A percentile compares a stretch with the other conserved stretches of the same genome.
phyloP scores from a whole-genome alignment of 1,140 invertebrate genomes.

The Paramacrobiotus metropolitanus region DNA sequence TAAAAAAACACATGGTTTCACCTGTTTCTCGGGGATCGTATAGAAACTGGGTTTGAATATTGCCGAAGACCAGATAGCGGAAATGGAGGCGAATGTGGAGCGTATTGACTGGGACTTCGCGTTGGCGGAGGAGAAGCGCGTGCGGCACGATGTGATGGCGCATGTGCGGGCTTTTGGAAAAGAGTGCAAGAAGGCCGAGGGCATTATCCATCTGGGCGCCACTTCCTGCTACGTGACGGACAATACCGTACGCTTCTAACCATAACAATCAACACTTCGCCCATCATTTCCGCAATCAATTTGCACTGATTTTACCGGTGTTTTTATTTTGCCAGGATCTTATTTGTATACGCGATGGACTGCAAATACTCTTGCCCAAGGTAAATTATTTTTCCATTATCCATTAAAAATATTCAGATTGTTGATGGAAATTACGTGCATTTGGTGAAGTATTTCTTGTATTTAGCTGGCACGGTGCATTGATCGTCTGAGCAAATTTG shows the following conservation, averaged over 20 bases:
- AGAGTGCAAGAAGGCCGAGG: slow-evolving; percentile 62
- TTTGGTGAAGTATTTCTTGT: too few relatives aligned
- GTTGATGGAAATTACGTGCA: too few relatives aligned
- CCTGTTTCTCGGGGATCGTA: too few relatives aligned
- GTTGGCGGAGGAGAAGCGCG: slow-evolving; percentile 55
- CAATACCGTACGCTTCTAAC: slow-evolving; percentile 45
- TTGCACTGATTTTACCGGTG: not conserved
- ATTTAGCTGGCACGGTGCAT: slow-evolving; percentile 43
- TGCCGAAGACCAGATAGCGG: slow-evolving; percentile 53
- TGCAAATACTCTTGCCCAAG: slow-evolving; percentile 63
- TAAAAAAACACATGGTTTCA: too few relatives aligned
- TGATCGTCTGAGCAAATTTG: slow-evolving; percentile 49
- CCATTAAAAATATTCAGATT: too few relatives aligned
- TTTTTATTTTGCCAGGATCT: slow-evolving; percentile 39
- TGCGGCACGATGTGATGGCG: slow-evolving; percentile 96
- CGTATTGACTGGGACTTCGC: slow-evolving; percentile 62
- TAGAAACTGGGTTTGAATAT: slow-evolving; percentile 68
- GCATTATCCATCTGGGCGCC: slow-evolving; percentile 89
- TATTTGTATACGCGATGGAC: slow-evolving; percentile 57
- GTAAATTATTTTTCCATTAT: too few relatives aligned
- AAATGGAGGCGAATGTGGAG: slow-evolving; percentile 55
- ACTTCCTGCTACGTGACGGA: slow-evolving; percentile 95
- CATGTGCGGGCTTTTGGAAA: slow-evolving; percentile 78
- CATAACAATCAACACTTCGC: slow-evolving; percentile 9
- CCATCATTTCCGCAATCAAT: too few relatives aligned